Conservation (phyloP, 2,113 vertebrate genomes). For the Phodopus roborovskii region DNA sequence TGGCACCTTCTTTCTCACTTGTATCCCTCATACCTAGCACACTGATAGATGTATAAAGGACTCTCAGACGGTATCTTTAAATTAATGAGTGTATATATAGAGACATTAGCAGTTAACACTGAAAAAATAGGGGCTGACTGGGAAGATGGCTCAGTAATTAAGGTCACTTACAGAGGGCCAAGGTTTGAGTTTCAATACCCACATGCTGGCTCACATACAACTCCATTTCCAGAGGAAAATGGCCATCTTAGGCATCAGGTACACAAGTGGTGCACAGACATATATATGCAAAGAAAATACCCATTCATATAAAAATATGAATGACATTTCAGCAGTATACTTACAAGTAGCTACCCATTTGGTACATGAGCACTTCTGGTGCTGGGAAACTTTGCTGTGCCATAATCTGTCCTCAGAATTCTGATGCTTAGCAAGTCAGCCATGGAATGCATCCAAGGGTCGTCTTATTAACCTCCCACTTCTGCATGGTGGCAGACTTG, state of each 20-base stretch:
- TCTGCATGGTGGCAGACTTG: neutral
- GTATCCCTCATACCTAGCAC: neutral
- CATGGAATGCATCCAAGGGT: neutral
- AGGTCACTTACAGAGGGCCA: neutral
- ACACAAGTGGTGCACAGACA: neutral
- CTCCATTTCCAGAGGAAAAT: neutral
- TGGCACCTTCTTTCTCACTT: neutral
- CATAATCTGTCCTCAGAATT: conserved; percentile 15
- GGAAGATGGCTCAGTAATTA: neutral
- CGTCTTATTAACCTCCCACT: neutral
- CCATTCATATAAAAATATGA: conserved; percentile 12
- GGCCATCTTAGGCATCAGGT: neutral
- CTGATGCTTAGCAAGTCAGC: conserved; percentile 39
- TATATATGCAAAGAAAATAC: neutral
- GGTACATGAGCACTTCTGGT: neutral
- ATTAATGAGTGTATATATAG: neutral
- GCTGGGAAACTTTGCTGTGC: neutral
- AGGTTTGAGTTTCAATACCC: neutral
- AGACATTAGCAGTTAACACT: conserved; percentile 42
- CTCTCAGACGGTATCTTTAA: conserved; percentile 33
- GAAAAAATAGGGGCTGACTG: neutral
- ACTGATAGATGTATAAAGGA: neutral
- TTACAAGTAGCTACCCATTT: neutral
- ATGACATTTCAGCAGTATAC: neutral
- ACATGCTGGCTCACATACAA: neutral